These are phyloP conservation scores for Caenorhabditis uteleia DNA, from an alignment of 2,888 invertebrate genomes.

Conservation along the genomic window DNA sequence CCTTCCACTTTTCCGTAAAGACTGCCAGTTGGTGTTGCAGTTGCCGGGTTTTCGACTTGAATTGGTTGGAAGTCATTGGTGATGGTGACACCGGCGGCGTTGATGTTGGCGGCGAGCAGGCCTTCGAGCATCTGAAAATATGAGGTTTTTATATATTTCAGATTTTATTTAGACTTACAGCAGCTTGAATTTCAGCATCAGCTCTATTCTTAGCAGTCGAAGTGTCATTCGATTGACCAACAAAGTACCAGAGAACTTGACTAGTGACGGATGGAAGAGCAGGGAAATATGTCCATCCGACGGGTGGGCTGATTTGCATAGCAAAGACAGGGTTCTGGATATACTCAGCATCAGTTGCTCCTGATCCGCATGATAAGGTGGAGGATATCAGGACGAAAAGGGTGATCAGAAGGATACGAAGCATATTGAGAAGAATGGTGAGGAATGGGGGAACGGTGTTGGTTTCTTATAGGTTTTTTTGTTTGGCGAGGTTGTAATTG, in stretches of 20 bases:
- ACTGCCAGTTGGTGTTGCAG: conserved; percentile 38
- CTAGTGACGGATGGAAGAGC: conserved; percentile 32
- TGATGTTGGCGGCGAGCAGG: conserved; percentile 41
- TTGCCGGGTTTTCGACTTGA: conserved; percentile 43
- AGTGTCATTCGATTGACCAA: conserved; percentile 53
- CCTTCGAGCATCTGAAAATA: conserved; percentile 51
- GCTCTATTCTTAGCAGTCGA: conserved; percentile 43
- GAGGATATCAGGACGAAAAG: too few relatives aligned
- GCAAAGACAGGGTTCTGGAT: conserved; percentile 52
- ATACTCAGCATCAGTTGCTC: conserved; percentile 40
- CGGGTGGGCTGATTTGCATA: conserved; percentile 55
- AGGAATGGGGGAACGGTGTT: too few relatives aligned
- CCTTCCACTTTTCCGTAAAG: conserved; percentile 55
- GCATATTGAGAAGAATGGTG: too few relatives aligned
- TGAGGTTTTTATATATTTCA: background rate
- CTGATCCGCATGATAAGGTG: too few relatives aligned
- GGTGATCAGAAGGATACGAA: too few relatives aligned
- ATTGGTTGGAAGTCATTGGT: conserved; percentile 46
- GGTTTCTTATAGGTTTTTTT: too few relatives aligned
- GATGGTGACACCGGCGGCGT: conserved; percentile 37
- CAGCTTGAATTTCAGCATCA: conserved; percentile 45
- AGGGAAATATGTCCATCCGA: conserved; percentile 58
- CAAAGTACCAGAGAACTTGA: conserved; percentile 48
- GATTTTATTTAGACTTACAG: conserved; percentile 21
- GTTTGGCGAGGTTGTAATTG: too few relatives aligned